phyloP scores from a whole-genome alignment of 2,113 vertebrate species.

The Oncorhynchus kisutch region DNA sequence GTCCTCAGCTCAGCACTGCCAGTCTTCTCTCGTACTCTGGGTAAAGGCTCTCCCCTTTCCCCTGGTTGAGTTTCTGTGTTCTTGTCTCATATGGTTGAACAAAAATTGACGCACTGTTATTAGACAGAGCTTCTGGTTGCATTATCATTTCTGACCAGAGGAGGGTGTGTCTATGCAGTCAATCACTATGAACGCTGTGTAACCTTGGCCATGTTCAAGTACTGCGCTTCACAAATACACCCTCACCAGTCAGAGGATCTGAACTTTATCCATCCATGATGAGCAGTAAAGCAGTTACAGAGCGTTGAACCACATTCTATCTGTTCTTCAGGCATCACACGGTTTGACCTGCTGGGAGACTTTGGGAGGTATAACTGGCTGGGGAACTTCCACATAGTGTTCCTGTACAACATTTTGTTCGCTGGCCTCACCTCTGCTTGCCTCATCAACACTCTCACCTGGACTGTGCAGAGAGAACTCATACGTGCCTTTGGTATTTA shows the following conservation, averaged over 20 bases:
- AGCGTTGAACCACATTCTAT: neutral
- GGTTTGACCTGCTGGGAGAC: slow-evolving; percentile 92
- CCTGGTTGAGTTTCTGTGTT: slow-evolving; percentile 55
- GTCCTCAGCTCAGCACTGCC: slow-evolving; percentile 96
- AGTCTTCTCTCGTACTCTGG: slow-evolving; percentile 92
- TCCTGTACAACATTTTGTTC: slow-evolving; percentile 94
- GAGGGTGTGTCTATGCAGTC: slow-evolving; percentile 29
- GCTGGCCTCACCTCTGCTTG: slow-evolving; percentile 90
- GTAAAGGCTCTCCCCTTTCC: slow-evolving; percentile 69
- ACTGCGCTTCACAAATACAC: neutral
- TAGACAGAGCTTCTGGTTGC: slow-evolving; percentile 22
- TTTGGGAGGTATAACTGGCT: slow-evolving; percentile 96
- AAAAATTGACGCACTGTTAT: no score
- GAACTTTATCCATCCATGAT: neutral
- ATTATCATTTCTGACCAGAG: slow-evolving; percentile 49
- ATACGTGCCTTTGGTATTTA: slow-evolving; percentile 88
- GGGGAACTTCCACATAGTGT: slow-evolving; percentile 92
- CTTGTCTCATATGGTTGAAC: neutral
- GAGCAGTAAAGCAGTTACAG: neutral
- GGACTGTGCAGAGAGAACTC: slow-evolving; percentile 89
- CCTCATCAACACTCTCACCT: slow-evolving; percentile 90
- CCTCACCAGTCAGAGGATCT: neutral
- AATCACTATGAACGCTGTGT: neutral
- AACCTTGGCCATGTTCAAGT: neutral
- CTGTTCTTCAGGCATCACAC: slow-evolving; percentile 83